Base-by-base conservation (phyloP, 2,113 vertebrate species). In the Speoplatyrhinus poulsoni region DNA sequence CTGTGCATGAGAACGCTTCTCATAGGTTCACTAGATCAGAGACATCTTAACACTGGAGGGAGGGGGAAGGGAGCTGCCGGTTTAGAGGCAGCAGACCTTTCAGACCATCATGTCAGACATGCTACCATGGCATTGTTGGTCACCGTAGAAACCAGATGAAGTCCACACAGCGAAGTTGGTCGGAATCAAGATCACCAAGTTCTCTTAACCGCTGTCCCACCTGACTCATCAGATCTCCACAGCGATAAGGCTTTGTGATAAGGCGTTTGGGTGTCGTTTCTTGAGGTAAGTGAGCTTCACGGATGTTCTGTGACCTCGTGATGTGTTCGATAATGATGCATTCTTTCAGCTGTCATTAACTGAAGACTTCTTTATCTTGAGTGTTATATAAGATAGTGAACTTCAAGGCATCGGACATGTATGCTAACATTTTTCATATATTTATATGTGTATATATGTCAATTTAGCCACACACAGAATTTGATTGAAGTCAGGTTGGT, bases 91-190 rank as follows among this genome's bases (percentile, higher is more conserved):
- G 49, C 36, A 41, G 36, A 41, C 7, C 5, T 41, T 41, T 8
- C 36, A 41, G 36, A 41, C 36, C 36, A 8, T 41, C 17, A 33
- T 33, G 46, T 62, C 67, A 68, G 68, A 73, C 12, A 83, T 78
- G 83, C 68, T 62, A 41, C 36, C 5, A 41, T 41, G 36, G 7
- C 72, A 46, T 46, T 64, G 46, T 62, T 4, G 56, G 32, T 62
- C 7, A 32, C 46, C 17, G 63, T 66, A 72, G 70, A 9, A 4
- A 36, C 33, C 68, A 64, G 69, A 62, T 58, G 77, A 67, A 74
- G 81, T 82, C 50, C 67, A 6, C 36, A 8, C 4, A 41, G 36
- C 36, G 36, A 41, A 8, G 36, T 41, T 41, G 4, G 36, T 41
- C 36, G 36, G 36, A 41, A 7, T 41, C 36, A 41, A 41, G 36